Evolutionary conservation across 2,797 vertebrate species (phyloP).

Genomic region (Acanthis flammea): DNA sequence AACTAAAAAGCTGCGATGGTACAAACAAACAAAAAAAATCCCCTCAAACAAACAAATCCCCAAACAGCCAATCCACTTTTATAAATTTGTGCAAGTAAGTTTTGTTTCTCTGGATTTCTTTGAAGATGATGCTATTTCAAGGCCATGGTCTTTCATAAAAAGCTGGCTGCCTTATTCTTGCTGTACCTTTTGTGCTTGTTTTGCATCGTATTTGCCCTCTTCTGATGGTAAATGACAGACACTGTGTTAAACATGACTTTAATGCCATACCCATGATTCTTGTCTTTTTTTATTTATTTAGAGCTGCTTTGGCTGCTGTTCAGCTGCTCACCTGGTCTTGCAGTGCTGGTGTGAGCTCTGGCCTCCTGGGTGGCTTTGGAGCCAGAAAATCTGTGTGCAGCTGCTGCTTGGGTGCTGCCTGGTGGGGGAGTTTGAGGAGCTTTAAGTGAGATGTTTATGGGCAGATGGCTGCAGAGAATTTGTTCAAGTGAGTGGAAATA

Average conservation of each 20-base stretch:
- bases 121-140: not conserved
- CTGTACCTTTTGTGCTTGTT: not conserved
- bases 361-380: not conserved
- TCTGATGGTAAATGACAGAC: not conserved
- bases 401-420: not conserved
- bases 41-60: not conserved
- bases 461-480: not conserved
- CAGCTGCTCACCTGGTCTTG: not conserved
- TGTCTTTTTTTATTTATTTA: not conserved
- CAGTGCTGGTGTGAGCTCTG: accelerated
- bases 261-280: not conserved
- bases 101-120: not conserved
- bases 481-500: not conserved
- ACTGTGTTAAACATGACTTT: not conserved
- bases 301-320: not conserved
- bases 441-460: not conserved
- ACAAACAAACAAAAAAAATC: not conserved
- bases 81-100: not conserved
- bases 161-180: not conserved
- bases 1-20: not conserved
- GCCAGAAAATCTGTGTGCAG: not conserved
- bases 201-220: not conserved
- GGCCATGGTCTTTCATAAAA: not conserved
- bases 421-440: accelerated
- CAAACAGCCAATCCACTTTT: not conserved